A percentile compares a stretch with the other conserved stretches of the same genome.
Evolutionary conservation across 2,888 invertebrate genomes (phyloP).

Genomic region (Himalopsyche tibetana): DNA sequence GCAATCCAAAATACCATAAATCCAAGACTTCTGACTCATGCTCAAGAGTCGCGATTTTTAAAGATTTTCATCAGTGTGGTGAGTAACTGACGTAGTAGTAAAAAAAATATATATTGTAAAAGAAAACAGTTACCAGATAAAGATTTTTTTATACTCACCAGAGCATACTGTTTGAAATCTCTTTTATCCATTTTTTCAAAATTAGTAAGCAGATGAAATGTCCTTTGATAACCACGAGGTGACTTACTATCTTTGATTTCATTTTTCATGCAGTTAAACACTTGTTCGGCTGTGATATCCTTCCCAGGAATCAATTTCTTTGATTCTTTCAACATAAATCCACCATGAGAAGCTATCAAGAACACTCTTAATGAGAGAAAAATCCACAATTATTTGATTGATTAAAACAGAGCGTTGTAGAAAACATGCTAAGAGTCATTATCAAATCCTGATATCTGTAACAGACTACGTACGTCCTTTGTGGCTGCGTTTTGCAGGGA

Average conservation of each 20-base stretch:
- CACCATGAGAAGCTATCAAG: conserved; percentile 73
- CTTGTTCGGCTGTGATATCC: conserved; percentile 67
- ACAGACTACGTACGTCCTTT: too few relatives aligned
- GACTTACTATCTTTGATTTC: conserved; percentile 71
- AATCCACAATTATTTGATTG: not conserved
- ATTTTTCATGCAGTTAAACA: conserved; percentile 70
- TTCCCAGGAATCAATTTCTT: not conserved
- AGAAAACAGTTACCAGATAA: too few relatives aligned
- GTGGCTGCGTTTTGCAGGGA: too few relatives aligned
- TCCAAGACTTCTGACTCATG: too few relatives aligned
- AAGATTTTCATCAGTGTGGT: too few relatives aligned
- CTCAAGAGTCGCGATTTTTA: too few relatives aligned
- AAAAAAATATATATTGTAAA: too few relatives aligned
- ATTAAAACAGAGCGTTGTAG: too few relatives aligned
- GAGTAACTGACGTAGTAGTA: too few relatives aligned
- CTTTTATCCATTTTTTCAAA: conserved; percentile 80
- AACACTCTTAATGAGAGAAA: conserved; percentile 74
- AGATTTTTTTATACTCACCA: conserved; percentile 75
- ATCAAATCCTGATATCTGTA: too few relatives aligned
- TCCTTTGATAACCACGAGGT: conserved; percentile 79
- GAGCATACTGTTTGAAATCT: conserved; percentile 83
- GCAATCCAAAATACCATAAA: too few relatives aligned
- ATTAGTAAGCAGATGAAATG: conserved; percentile 85
- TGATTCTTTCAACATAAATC: conserved; percentile 68
- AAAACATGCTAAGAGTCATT: too few relatives aligned